Evolutionary conservation across 1,140 invertebrate species (phyloP), one percentile per base, ranked within the genome.

Genomic region (Pachyrhynchus sulphureomaculatus): DNA sequence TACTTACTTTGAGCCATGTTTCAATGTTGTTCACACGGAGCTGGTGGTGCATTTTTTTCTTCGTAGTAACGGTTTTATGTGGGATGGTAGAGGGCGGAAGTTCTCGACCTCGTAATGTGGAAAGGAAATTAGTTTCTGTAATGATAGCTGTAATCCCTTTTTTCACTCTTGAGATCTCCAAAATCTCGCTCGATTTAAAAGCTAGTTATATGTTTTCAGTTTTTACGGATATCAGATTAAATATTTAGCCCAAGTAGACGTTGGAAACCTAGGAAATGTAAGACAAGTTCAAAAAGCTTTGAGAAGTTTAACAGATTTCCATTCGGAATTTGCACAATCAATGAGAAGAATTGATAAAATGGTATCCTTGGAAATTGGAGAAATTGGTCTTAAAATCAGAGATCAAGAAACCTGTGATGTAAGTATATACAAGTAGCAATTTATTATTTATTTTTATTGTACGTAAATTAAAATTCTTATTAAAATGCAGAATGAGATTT

Each of bases 241-340:
- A 42, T 83, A 79, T 64, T 75, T 82, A 51, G 82, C 82, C 1
- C 73, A 69, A 9, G 66, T 82, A 12, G 68, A 72, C 17, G 78
- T 79, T 21, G 81, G 80, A 20, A 68, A 54, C 5, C 64, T 75
- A 33, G 82, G 82, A 13, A 81, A 82, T 70, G 79, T 82, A n/a
- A 81, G 77, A 64, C 78, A 82, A 70, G 81, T 84, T 10, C 78
- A 83, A 63, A 77, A 70, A 56, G 81, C 79, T 18, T 78, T 83
- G 48, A 70, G 67, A 23, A 55, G 67, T 34, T 67, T 83, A 17
- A 21, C 80, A 18, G 45, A 61, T 12, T 42, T 23, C 21, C 10
- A 36, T 33, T 42, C 53, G 2, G n/a, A 9, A 3, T 49, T 37
- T 39, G 33, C 15, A 5, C 47, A 52, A 45, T 26, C 41, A 4